Evolutionary conservation across 2,797 vertebrate species (phyloP), one percentile per base, ranked within the genome.

Genomic region (Adrianichthys oophorus): DNA sequence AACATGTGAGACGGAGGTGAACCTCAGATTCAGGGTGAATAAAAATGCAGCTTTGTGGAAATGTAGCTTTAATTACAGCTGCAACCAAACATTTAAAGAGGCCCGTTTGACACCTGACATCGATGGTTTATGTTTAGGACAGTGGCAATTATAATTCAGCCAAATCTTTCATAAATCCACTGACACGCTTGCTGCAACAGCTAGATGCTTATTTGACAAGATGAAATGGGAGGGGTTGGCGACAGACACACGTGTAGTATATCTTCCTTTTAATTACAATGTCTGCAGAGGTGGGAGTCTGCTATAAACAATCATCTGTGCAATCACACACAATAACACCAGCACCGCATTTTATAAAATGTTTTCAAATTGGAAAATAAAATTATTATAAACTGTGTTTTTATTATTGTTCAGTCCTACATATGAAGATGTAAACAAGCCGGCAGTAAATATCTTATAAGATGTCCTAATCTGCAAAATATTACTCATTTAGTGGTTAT

Each of bases 201-300:
- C 87, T 69, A 79, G 86, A 80, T 80, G 82, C 87, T 90, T 83
- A 87, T 91, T 90, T 88, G 87, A 87, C 60, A 55, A 84, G 78
- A 86, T 78, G 82, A 86, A 87, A 89, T 79, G 80, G 79, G 78
- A 82, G 41, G 40, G 52, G 62, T 56, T 80, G 79, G 90, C 66
- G 79, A 90, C 84, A 85, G 76, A 80, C 62, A 62, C 79, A 68
- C 83, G 74, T 61, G 76, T 76, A 63, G 78, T 79, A 85, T 79
- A 83, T 90, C 79, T 85, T 88, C 74, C 84, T 90, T 90, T 90
- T 92, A 92, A 93, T 93, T 90, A 92, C 78, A 89, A 90, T 56
- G 90, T 92, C 92, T 92, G 90, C 82, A 84, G 86, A 86, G 82
- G 83, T 84, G 86, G 85, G 77, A 83, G 75, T 74, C 65, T 42